These are phyloP conservation scores for Cercocebus atys DNA, from an alignment of 2,113 vertebrate genomes.

Conservation along the genomic window DNA sequence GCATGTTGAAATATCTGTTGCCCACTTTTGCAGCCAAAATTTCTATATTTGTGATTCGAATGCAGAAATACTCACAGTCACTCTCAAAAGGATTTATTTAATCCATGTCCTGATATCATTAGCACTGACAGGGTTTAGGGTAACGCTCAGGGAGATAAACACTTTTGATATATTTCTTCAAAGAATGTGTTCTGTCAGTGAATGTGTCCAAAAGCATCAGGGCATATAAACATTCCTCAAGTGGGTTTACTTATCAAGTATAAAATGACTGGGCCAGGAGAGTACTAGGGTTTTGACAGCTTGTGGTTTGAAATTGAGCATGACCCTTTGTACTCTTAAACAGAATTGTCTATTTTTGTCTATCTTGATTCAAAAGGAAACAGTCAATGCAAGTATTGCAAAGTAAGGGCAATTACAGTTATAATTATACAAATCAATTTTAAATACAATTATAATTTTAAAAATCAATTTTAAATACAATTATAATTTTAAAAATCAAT, in stretches of 20 bases:
- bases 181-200: constrained; percentile 83
- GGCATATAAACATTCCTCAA: constrained; percentile 78
- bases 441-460: not conserved
- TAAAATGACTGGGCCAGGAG: constrained; percentile 77
- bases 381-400: constrained; percentile 50
- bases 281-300: constrained; percentile 74
- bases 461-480: constrained; percentile 64
- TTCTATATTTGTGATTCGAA: constrained; percentile 74
- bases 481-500: constrained; percentile 69
- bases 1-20: constrained; percentile 3
- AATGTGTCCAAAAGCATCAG: constrained; percentile 78
- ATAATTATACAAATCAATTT: constrained; percentile 67
- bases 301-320: constrained; percentile 79
- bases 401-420: constrained; percentile 64
- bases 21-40: constrained; percentile 31
- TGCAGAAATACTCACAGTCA: constrained; percentile 71
- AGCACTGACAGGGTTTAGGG: constrained; percentile 83
- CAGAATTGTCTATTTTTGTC: constrained; percentile 70
- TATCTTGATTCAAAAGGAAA: constrained; percentile 71
- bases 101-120: constrained; percentile 82
- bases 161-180: constrained; percentile 84
- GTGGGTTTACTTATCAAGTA: constrained; percentile 78
- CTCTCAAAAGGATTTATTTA: constrained; percentile 79
- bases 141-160: constrained; percentile 80
- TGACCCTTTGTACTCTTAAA: constrained; percentile 67